Evolutionary conservation across 2,888 invertebrate genomes (phyloP).

Genomic region (Petrophora chlorosata): DNA sequence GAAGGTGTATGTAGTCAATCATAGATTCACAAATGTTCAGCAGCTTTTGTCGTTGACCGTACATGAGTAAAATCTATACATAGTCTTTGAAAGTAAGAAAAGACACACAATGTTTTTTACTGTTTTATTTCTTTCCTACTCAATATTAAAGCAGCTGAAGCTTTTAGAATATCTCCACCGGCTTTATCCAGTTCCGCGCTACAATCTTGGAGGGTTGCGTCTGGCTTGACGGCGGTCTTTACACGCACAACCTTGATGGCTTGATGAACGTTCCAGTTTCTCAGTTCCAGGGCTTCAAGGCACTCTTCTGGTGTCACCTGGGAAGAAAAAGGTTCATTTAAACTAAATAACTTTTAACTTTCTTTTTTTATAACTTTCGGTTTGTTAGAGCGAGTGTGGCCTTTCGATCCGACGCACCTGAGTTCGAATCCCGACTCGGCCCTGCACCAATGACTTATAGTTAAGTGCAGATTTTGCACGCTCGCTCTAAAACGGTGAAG

Average conservation of each 20-base stretch:
- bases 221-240: constrained; percentile 47
- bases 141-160: constrained; percentile 82
- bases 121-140: constrained; percentile 18
- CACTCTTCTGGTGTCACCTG: constrained; percentile 90
- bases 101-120: background rate
- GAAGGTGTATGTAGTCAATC: no score
- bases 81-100: constrained; percentile 6
- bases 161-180: constrained; percentile 87
- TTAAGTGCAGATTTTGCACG: no score
- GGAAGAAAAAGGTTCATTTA: constrained; percentile 1
- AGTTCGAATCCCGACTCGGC: no score
- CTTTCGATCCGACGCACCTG: no score
- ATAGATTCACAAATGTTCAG: no score
- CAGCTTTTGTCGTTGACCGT: no score
- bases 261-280: constrained; percentile 94
- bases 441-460: no score
- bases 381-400: no score
- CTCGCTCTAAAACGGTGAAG: no score
- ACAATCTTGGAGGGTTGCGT: constrained; percentile 61
- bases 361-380: no score
- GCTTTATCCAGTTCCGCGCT: constrained; percentile 83
- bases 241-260: constrained; percentile 93
- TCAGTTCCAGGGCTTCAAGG: constrained; percentile 90
- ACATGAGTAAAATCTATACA: no score
- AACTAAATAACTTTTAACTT: no score